Evolutionary conservation across 2,888 invertebrate species (phyloP).

Genomic region (Lithophane socia): DNA sequence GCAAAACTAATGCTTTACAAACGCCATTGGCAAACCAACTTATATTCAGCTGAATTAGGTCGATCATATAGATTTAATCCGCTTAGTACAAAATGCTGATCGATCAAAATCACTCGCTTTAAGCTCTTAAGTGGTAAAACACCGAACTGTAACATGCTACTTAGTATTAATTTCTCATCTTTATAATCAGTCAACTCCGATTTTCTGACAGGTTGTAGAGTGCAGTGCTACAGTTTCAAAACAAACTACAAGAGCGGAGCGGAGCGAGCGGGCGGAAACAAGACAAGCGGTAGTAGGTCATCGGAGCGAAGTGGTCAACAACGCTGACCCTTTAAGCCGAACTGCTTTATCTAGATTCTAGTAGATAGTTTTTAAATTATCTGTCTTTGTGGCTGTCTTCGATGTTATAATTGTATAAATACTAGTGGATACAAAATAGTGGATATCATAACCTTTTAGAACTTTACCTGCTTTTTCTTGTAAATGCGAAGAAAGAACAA

Average conservation of each 20-base stretch:
- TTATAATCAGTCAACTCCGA: constrained; percentile 39
- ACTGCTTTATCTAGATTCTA: constrained; percentile 6
- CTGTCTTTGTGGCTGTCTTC: neutral
- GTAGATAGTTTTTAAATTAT: constrained; percentile 3
- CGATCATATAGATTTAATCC: constrained; percentile 11
- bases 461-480: neutral
- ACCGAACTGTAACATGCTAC: constrained; percentile 2
- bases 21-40: neutral
- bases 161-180: constrained; percentile 19
- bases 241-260: constrained; percentile 10
- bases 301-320: constrained; percentile 35
- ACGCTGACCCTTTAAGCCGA: neutral
- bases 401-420: neutral
- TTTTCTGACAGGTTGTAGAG: constrained; percentile 9
- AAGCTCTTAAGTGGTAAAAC: constrained; percentile 18
- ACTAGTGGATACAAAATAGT: neutral
- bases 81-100: neutral
- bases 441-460: neutral
- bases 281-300: constrained; percentile 17
- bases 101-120: constrained; percentile 42
- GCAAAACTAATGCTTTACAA: constrained; percentile 15
- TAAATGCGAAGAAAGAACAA: no score
- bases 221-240: neutral
- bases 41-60: constrained; percentile 24
- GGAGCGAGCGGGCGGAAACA: neutral